phyloP scores from a whole-genome alignment of 2,888 invertebrate genomes.

The Desoria tigrina region DNA sequence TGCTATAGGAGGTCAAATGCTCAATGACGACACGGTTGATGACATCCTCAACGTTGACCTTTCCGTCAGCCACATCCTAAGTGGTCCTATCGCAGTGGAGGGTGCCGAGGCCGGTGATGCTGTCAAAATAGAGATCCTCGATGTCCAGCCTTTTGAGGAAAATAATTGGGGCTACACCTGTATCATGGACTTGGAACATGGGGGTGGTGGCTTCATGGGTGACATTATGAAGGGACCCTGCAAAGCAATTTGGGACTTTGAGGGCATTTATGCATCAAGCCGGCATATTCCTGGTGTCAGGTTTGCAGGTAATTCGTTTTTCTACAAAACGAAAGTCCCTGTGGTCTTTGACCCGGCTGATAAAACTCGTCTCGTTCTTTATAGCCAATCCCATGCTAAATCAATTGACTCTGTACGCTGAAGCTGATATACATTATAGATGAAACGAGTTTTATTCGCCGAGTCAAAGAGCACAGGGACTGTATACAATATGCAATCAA shows the following conservation, averaged over 20 bases:
- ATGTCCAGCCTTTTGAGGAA: constrained; percentile 39
- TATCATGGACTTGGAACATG: constrained; percentile 11
- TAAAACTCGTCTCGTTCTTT: no score
- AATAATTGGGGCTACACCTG: constrained; percentile 34
- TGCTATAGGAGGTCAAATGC: constrained; percentile 40
- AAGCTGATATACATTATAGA: no score
- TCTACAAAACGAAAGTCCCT: no score
- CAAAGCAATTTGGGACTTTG: constrained; percentile 49
- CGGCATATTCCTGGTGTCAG: constrained; percentile 45
- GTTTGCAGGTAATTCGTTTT: constrained; percentile 41
- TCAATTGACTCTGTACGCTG: no score
- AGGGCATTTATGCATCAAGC: constrained; percentile 44
- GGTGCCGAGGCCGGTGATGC: constrained; percentile 45
- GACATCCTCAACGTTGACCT: constrained; percentile 33
- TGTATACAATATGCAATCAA: no score
- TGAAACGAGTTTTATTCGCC: no score
- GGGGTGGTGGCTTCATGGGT: constrained; percentile 27
- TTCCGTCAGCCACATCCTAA: constrained; percentile 30
- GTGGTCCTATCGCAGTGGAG: constrained; percentile 43
- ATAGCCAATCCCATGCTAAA: no score
- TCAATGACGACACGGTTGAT: constrained; percentile 38
- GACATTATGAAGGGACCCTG: constrained; percentile 23
- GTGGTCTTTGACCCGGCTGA: no score
- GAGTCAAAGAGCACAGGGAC: no score
- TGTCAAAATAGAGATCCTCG: constrained; percentile 43